These are phyloP conservation scores for Chrosomus eos DNA, from an alignment of 2,797 vertebrate species.

Conservation along the genomic window DNA sequence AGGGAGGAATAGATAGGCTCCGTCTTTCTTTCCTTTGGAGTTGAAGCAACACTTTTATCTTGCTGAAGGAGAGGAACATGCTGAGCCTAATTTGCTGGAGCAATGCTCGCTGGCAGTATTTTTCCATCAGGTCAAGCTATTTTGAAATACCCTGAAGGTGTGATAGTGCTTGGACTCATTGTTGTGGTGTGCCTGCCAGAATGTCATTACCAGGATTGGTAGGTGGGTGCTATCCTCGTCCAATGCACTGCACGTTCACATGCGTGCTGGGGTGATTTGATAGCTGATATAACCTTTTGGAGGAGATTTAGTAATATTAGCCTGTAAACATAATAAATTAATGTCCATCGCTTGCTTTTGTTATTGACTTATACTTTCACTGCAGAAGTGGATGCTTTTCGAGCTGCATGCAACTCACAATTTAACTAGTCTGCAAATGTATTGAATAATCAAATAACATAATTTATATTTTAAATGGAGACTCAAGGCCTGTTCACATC, in stretches of 20 bases:
- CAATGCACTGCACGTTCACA: constrained; percentile 37
- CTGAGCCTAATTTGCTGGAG: constrained; percentile 53
- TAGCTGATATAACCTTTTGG: constrained; percentile 40
- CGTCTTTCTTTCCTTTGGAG: constrained; percentile 18
- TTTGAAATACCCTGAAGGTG: constrained; percentile 54
- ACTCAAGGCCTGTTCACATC: not conserved
- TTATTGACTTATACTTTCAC: not conserved
- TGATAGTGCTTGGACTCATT: constrained; percentile 52
- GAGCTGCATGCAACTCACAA: not conserved
- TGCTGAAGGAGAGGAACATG: constrained; percentile 42
- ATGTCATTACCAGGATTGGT: constrained; percentile 57
- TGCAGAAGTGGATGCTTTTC: not conserved
- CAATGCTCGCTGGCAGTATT: constrained; percentile 48
- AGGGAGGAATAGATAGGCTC: constrained; percentile 5
- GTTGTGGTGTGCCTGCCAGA: constrained; percentile 54
- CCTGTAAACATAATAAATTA: constrained; percentile 44
- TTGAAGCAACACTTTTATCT: constrained; percentile 27
- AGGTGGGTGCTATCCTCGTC: constrained; percentile 53
- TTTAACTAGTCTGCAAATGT: not conserved
- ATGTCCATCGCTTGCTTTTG: constrained; percentile 18
- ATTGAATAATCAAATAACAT: not conserved
- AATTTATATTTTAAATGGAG: not conserved
- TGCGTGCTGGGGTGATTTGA: constrained; percentile 43
- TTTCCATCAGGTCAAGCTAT: constrained; percentile 59
- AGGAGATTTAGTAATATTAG: constrained; percentile 40